phyloP scores from a whole-genome alignment of 2,113 vertebrate species.

The Pagrus major region DNA sequence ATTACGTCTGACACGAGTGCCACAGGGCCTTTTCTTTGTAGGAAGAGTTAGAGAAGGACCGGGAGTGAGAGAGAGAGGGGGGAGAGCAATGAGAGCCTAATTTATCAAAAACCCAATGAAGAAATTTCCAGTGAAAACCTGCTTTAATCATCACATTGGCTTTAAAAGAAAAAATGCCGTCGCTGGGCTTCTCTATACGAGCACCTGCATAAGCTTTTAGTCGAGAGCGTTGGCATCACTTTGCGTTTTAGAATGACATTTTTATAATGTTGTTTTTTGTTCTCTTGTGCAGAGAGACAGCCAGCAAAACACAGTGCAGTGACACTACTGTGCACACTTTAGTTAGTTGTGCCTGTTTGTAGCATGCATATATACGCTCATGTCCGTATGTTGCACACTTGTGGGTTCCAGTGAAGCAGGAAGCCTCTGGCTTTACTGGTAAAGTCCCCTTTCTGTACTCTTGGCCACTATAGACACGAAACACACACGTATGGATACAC shows the following conservation, averaged over 20 bases:
- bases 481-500: slow-evolving; percentile 10
- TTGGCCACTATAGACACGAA: slow-evolving; percentile 40
- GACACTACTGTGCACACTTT: neutral
- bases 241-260: slow-evolving; percentile 21
- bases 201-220: slow-evolving; percentile 4
- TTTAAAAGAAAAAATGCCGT: neutral
- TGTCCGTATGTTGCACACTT: slow-evolving; percentile 21
- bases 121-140: slow-evolving; percentile 13
- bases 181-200: neutral
- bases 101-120: slow-evolving; percentile 1
- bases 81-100: neutral
- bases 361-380: neutral
- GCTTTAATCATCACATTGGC: slow-evolving; percentile 5
- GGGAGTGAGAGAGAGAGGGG: neutral
- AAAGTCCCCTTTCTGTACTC: slow-evolving; percentile 76
- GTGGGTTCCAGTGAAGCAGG: slow-evolving; percentile 54
- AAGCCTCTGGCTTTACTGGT: slow-evolving; percentile 82
- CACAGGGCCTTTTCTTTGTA: neutral
- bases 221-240: slow-evolving; percentile 2
- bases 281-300: slow-evolving; percentile 21
- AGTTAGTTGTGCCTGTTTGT: neutral
- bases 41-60: neutral
- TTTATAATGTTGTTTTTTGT: slow-evolving; percentile 12
- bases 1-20: neutral
- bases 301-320: slow-evolving; percentile 10